Conservation (phyloP, 2,888 invertebrate genomes). For the Lithophane ornitopus region DNA sequence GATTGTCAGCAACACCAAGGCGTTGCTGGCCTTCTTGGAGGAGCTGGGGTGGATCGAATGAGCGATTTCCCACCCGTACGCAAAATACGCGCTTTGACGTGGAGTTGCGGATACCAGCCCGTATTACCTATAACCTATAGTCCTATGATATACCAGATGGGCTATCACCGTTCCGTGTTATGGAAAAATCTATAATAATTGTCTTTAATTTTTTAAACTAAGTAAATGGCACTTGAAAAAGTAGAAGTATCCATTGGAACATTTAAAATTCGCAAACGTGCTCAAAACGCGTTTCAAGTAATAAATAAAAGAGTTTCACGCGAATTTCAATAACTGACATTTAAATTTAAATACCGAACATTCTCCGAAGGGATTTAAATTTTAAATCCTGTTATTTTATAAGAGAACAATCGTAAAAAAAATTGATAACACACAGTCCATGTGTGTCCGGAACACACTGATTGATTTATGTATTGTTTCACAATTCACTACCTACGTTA, state of each 20-base stretch:
- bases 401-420: constrained; percentile 26
- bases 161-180: background rate
- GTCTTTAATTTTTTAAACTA: background rate
- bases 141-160: background rate
- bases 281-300: constrained; percentile 7
- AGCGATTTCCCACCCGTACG: too few species aligned
- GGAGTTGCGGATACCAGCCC: too few species aligned
- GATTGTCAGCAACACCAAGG: too few species aligned
- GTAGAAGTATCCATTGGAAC: background rate
- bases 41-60: too few species aligned
- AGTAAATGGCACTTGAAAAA: background rate
- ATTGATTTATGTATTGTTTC: constrained; percentile 56
- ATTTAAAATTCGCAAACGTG: constrained; percentile 3
- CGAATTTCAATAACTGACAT: constrained; percentile 35
- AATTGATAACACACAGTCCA: constrained; percentile 10
- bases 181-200: background rate
- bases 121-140: too few species aligned
- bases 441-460: constrained; percentile 43
- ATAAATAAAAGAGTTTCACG: constrained; percentile 27
- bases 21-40: too few species aligned
- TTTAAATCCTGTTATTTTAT: constrained; percentile 45
- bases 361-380: constrained; percentile 13
- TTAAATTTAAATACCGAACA: constrained; percentile 27
- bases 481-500: constrained; percentile 46
- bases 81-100: too few species aligned